These are phyloP conservation scores for Drosophila albomicans DNA, from an alignment of 1,140 invertebrate species.

Conservation along the genomic window DNA sequence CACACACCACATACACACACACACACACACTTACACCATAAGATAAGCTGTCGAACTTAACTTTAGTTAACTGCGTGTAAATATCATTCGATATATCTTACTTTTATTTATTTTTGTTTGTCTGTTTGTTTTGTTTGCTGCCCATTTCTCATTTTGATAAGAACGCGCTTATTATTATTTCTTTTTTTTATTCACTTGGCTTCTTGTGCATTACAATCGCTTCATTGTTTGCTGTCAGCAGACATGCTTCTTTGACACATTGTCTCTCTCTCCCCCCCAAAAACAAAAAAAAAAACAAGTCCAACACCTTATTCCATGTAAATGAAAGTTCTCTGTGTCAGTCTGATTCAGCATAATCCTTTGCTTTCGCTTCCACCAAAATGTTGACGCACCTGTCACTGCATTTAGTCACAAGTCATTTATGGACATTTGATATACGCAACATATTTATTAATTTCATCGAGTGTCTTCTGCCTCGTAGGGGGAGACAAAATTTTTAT, in stretches of 20 bases:
- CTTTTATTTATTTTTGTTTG: constrained; percentile 17
- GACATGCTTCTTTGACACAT: background rate
- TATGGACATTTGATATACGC: constrained; percentile 13
- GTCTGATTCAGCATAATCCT: background rate
- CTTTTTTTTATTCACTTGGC: background rate
- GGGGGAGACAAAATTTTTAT: too few species aligned
- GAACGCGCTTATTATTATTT: background rate
- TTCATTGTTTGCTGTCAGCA: too few species aligned
- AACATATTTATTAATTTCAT: constrained; percentile 6
- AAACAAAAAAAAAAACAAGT: too few species aligned
- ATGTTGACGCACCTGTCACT: background rate
- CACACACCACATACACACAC: background rate
- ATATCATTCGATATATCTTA: constrained; percentile 32
- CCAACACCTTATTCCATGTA: background rate
- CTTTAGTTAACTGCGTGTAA: constrained; percentile 22
- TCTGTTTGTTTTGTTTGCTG: background rate
- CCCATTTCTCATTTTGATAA: constrained; percentile 26
- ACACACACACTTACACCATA: background rate
- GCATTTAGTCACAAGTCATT: background rate
- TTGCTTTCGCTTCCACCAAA: background rate
- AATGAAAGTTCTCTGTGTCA: background rate
- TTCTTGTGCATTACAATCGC: background rate
- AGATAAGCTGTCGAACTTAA: constrained; percentile 9
- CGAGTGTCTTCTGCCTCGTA: too few species aligned
- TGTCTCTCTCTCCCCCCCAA: background rate